Percentiles rank a stretch among this genome's conserved stretches.
phyloP scores from a whole-genome alignment of 23 tunicate species.

The Aplidium turbinatum region DNA sequence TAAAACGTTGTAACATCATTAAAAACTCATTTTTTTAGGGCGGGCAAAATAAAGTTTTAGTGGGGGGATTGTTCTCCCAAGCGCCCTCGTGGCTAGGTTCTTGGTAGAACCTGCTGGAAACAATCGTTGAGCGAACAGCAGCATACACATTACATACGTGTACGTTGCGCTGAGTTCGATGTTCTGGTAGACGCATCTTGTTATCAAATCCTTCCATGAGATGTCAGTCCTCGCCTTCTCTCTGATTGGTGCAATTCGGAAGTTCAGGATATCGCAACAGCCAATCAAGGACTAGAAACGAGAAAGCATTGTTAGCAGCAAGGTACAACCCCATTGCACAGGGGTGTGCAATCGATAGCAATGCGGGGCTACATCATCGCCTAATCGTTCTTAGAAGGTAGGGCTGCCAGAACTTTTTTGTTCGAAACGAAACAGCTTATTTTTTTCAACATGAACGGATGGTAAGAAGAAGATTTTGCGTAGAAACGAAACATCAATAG shows the following conservation, averaged over 20 bases:
- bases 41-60: not conserved
- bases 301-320: not conserved
- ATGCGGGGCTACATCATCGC: not conserved
- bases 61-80: not conserved
- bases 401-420: not conserved
- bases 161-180: conserved; percentile 51
- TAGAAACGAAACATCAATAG: not conserved
- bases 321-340: not conserved
- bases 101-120: too few relatives aligned
- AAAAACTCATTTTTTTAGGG: not conserved
- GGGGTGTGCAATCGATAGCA: not conserved
- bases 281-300: conserved; percentile 24
- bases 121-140: not conserved
- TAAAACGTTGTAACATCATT: not conserved
- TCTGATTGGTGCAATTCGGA: conserved; percentile 56
- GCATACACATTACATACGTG: conserved; percentile 36
- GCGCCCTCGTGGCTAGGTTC: too few relatives aligned
- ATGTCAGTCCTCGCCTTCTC: conserved; percentile 20
- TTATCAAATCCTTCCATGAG: conserved; percentile 60
- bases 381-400: not conserved
- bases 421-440: not conserved
- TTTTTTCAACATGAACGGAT: not conserved
- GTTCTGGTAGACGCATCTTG: conserved; percentile 34
- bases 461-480: not conserved
- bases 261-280: conserved; percentile 68